Evolutionary conservation across 2,797 vertebrate genomes (phyloP).

Genomic region (Sebastes oblongus): DNA sequence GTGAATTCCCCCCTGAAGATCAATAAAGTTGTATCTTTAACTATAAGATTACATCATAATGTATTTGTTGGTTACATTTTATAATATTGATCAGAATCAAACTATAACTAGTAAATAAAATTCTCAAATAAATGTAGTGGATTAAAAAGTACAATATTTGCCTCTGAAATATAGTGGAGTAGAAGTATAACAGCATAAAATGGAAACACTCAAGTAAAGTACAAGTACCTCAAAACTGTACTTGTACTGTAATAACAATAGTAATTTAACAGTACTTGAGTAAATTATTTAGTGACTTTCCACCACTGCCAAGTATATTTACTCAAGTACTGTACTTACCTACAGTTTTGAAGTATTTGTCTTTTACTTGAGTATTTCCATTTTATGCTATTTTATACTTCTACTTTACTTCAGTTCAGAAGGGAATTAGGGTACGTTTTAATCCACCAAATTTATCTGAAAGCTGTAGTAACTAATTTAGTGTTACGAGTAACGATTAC

Average conservation of each 20-base stretch:
- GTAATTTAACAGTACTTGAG: accelerated
- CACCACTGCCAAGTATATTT: not conserved
- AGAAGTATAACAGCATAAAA: not conserved
- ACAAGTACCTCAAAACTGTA: not conserved
- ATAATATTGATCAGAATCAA: not conserved
- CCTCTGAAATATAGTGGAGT: not conserved
- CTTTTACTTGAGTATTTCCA: not conserved
- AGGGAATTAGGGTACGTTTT: not conserved
- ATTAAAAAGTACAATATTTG: not conserved
- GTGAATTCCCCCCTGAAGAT: too few relatives aligned
- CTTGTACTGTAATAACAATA: not conserved
- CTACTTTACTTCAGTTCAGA: not conserved
- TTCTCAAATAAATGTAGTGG: not conserved
- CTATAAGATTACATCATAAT: not conserved
- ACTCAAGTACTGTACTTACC: not conserved
- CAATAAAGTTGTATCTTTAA: too few relatives aligned
- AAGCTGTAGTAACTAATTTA: not conserved
- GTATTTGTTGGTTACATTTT: not conserved
- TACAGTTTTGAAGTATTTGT: not conserved
- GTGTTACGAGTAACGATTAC: not conserved
- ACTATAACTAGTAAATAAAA: not conserved
- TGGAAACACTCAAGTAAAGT: not conserved
- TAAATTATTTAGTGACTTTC: not conserved
- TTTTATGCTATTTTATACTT: not conserved
- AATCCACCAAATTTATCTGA: not conserved